Conservation (phyloP, 1,140 invertebrate genomes). For the Drosophila sproati region DNA sequence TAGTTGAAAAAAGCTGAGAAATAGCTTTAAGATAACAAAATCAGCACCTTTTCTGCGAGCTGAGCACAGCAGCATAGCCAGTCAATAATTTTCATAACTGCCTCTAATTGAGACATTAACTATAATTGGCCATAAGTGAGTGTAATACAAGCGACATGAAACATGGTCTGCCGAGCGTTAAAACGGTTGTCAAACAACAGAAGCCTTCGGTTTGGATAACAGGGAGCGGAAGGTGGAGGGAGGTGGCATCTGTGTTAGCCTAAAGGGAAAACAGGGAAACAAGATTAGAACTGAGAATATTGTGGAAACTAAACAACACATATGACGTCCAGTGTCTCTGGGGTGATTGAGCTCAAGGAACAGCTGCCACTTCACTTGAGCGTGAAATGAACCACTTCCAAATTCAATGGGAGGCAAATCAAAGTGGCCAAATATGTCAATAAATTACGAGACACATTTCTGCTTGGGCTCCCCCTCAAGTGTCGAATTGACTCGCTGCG, state of each 20-base stretch:
- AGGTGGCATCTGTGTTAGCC: conserved; percentile 25
- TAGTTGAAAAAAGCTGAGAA: conserved; percentile 39
- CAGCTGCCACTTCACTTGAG: conserved; percentile 57
- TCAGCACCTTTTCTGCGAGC: conserved; percentile 27
- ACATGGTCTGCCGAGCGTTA: conserved; percentile 33
- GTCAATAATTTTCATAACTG: conserved; percentile 83
- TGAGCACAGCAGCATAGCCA: conserved; percentile 29
- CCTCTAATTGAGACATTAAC: conserved; percentile 80
- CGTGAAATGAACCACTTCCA: conserved; percentile 56
- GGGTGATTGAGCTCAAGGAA: conserved; percentile 53
- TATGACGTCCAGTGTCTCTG: conserved; percentile 32
- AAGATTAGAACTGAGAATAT: conserved; percentile 9
- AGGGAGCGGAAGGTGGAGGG: conserved; percentile 32
- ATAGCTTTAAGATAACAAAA: conserved; percentile 14
- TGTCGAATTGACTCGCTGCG: conserved; percentile 69
- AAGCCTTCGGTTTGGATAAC: conserved; percentile 38
- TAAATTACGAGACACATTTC: conserved; percentile 62
- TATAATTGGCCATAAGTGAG: conserved; percentile 76
- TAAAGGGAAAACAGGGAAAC: conserved; percentile 25
- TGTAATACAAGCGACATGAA: conserved; percentile 63
- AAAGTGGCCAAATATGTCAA: conserved; percentile 71
- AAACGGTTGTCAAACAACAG: conserved; percentile 63
- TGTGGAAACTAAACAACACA: conserved; percentile 17
- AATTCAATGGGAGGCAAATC: conserved; percentile 52
- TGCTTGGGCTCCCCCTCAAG: conserved; percentile 51